phyloP scores from a whole-genome alignment of 2,888 invertebrate genomes.

The Magallana nippona region DNA sequence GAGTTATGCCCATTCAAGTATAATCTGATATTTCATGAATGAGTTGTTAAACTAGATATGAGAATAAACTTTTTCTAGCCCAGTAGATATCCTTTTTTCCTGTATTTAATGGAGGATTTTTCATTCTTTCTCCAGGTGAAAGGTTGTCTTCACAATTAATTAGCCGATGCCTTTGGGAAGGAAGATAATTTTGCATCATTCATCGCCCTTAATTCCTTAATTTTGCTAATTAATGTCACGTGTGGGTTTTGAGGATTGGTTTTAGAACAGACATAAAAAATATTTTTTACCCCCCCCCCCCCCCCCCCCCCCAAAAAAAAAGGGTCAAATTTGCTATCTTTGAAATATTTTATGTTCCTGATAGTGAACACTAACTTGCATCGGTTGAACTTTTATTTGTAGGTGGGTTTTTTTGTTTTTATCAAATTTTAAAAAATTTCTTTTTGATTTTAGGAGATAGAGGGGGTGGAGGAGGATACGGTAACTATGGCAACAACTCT shows the following conservation, averaged over 20 bases:
- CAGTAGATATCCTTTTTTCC: constrained; percentile 35
- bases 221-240: constrained; percentile 30
- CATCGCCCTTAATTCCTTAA: constrained; percentile 1
- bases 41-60: constrained; percentile 22
- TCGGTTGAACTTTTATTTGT: background rate
- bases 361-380: background rate
- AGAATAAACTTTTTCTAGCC: constrained; percentile 16
- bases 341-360: background rate
- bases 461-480: constrained; percentile 6
- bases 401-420: background rate
- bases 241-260: no score
- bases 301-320: no score
- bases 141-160: constrained; percentile 41
- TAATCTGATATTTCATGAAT: constrained; percentile 28
- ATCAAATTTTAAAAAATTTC: background rate
- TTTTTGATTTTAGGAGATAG: constrained; percentile 14
- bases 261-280: background rate
- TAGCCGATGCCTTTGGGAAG: constrained; percentile 26
- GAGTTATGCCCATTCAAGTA: background rate
- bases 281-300: no score
- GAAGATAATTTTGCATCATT: constrained; percentile 28
- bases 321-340: no score
- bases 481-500: background rate
- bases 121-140: constrained; percentile 24
- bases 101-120: constrained; percentile 38